Base-by-base conservation (phyloP, 2,113 vertebrate species). In the Paracyprichromis sp. region DNA sequence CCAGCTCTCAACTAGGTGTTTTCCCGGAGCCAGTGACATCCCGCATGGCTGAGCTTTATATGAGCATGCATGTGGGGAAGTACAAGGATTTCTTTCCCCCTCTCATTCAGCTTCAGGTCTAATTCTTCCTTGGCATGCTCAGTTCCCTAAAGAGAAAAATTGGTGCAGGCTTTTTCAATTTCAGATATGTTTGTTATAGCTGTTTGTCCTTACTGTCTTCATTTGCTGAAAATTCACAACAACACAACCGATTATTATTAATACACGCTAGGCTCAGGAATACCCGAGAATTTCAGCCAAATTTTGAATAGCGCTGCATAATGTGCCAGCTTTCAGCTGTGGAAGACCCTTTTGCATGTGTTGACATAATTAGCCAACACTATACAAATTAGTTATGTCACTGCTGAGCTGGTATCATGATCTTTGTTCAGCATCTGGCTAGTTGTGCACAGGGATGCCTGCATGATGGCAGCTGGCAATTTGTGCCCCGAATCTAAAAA, bases 391-490 rank as follows among this genome's bases (percentile, higher is more conserved):
- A 78, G 38, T 61, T 84, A 61, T 85, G 73, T 81, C 36, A 47
- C 85, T 81, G 57, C 34, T 82, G 61, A 7, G 9, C 53, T 45
- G 16, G 26, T 24, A 24, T 57, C 29, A 1, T 24, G 24, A 21
- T 86, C 78, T 92, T 89, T 91, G 90, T 92, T 80, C 31, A 73
- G 80, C 89, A 88, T 88, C 83, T 92, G 92, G 84, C 88, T 56
- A 21, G 6, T 6, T 59, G 34, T 88, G 86, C 63, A 45, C 38
- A 73, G 88, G 73, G 34, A 84, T 43, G 54, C 52, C 66, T 66
- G 83, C 88, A 82, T 29, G 66, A 89, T 87, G 92, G 66, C 87
- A 92, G 91, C 89, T 88, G 91, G 86, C 57, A 73, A 89, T 93
- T 91, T 91, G 86, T 89, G 63, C 36, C 52, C 87, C 50, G 50